Base-by-base conservation (phyloP, 2,113 vertebrate genomes). In the Myodes glareolus region DNA sequence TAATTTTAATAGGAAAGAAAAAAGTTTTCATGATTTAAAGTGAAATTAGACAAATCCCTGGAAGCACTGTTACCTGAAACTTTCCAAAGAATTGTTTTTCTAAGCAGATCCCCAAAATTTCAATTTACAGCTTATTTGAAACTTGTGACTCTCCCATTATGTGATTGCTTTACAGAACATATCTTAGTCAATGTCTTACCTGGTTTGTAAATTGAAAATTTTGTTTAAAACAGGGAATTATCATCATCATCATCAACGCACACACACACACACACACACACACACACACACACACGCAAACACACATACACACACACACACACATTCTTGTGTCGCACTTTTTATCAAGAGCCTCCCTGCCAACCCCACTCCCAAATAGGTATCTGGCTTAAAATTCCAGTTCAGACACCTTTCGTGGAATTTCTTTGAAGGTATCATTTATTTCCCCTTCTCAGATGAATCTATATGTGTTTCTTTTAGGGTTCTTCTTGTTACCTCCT, bases 1-100 rank as follows among this genome's bases (percentile, higher is more conserved):
- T 94, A 63, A 65, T 68, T 91, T 94, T 78, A 77, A 90, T 78
- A 82, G 67, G 50, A 52, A 50, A 77, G 70, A 50, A 23, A 29
- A 95, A 77, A 3, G 12, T 4, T 23, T 82, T 17, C 65, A 47
- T 61, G 25, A 67, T 29, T 86, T 89, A 50, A 86, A 2, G 19
- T 58, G 58, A 58, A 58, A 58, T 58, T 58, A 58, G 58, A 58
- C 6, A 58, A 58, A 21, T 19, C 1, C 19, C 19, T 58, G 58
- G 19, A 58, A 58, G 58, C 58, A 58, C 19, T 58, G 58, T 58
- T 58, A 58, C 58, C 58, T n/a, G 21, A 91, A 63, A 63, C 1
- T 42, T 87, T 78, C 47, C 86, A 42, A 81, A 80, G 16, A 55
- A 75, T 19, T 31, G 45, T n/a, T 91, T 86, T 82, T 80, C 55